These are phyloP conservation scores for Drosophila ustulata DNA, from an alignment of 2,888 invertebrate genomes.

Conservation along the genomic window DNA sequence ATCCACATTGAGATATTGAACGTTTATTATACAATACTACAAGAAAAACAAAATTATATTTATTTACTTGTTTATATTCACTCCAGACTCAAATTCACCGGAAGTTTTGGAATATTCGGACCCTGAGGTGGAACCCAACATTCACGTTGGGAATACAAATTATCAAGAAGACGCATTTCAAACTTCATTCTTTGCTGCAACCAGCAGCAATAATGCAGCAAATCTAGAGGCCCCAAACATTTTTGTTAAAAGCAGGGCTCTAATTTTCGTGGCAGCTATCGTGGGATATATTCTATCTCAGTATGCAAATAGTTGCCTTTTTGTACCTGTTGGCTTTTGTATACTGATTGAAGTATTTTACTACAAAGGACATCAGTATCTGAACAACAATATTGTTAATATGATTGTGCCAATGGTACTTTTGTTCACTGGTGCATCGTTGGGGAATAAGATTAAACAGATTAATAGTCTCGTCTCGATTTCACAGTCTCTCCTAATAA, in stretches of 20 bases:
- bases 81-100: conserved; percentile 23
- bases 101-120: conserved; percentile 50
- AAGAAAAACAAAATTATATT: neutral
- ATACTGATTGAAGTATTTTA: conserved; percentile 47
- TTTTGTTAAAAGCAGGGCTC: conserved; percentile 27
- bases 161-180: conserved; percentile 18
- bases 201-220: neutral
- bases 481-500: conserved; percentile 42
- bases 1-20: no score
- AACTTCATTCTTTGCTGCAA: conserved; percentile 5
- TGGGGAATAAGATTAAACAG: conserved; percentile 34
- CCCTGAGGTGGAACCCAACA: conserved; percentile 55
- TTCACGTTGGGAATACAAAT: conserved; percentile 5
- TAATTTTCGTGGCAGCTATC: conserved; percentile 53
- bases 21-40: neutral
- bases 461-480: conserved; percentile 35
- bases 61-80: neutral
- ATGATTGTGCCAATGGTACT: conserved; percentile 40
- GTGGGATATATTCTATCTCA: conserved; percentile 44
- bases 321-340: conserved; percentile 47
- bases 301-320: conserved; percentile 36
- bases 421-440: conserved; percentile 29
- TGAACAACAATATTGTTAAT: conserved; percentile 26
- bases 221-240: conserved; percentile 11
- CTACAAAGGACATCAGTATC: conserved; percentile 24